These are phyloP conservation scores for Drosophila yakuba DNA, from an alignment of 1,140 invertebrate genomes.

Conservation along the genomic window DNA sequence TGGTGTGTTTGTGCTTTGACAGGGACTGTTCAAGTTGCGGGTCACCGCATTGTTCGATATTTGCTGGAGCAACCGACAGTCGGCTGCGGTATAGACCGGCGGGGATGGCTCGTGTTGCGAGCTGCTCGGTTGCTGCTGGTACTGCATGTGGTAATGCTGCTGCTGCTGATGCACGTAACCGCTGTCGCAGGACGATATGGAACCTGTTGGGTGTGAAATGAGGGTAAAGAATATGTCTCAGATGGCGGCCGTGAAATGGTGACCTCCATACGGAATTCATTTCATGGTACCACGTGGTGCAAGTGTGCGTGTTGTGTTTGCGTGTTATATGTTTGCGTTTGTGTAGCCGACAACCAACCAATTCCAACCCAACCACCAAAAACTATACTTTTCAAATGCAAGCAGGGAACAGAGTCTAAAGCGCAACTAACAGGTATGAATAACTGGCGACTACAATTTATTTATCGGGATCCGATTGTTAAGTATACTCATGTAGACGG, in stretches of 20 bases:
- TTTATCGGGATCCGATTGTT: not conserved
- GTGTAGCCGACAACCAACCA: constrained; percentile 59
- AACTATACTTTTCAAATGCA: constrained; percentile 56
- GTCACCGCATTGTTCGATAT: constrained; percentile 82
- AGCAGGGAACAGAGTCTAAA: constrained; percentile 59
- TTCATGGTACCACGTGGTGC: constrained; percentile 9
- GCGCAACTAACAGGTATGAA: constrained; percentile 43
- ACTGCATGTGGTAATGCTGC: constrained; percentile 85
- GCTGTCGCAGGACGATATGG: constrained; percentile 93
- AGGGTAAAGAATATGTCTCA: constrained; percentile 40
- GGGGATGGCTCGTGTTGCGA: constrained; percentile 59
- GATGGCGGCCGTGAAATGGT: constrained; percentile 16
- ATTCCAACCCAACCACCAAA: constrained; percentile 63
- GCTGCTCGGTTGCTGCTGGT: constrained; percentile 48
- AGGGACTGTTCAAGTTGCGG: constrained; percentile 69
- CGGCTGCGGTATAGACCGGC: constrained; percentile 79
- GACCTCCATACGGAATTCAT: constrained; percentile 7
- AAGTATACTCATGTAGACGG: not conserved
- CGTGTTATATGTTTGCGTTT: constrained; percentile 21
- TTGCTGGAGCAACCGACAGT: constrained; percentile 78
- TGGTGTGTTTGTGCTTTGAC: constrained; percentile 68
- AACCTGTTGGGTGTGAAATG: constrained; percentile 86
- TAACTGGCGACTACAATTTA: constrained; percentile 27
- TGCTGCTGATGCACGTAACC: constrained; percentile 89
- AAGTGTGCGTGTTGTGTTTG: constrained; percentile 22